Evolutionary conservation across 2,797 vertebrate species (phyloP), one percentile per base, ranked within the genome.

Genomic region (Dallia pectoralis): DNA sequence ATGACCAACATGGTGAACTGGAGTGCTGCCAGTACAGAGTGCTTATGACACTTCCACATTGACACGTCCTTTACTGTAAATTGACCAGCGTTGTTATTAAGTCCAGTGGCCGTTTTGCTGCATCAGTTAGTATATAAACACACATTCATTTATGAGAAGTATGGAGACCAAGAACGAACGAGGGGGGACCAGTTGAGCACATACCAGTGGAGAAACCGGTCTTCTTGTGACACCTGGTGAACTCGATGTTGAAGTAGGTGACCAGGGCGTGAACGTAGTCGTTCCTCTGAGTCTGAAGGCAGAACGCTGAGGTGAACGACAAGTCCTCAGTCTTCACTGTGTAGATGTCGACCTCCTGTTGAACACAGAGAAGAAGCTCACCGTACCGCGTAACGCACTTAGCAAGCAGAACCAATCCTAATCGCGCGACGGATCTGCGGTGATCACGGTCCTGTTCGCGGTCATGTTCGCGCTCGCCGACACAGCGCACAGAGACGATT

Each of bases 151-250:
- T 40, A 40, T 9, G 53, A 56, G 53, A 27, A 8, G 22, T 4
- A 25, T n/a, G 12, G 22, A 15, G 25, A 61, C 14, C 1, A 3
- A 19, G 49, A 51, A 19, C 1, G 59, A 30, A 14, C 5, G 16
- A 65, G 48, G 1, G 19, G 40, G 40, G 14, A 6, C 1, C 14
- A 12, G 16, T 4, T 16, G 19, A 4, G n/a, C 11, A 16, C 81
- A 79, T 87, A 98, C 98, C 98, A 85, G 97, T 99, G 76, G 97
- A 99, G 91, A 99, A 99, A 30, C 96, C 95, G 0, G 96, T 99
- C 85, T 98, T 99, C 82, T 99, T 99, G 88, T 99, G 98, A 94
- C 97, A 99, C 89, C 98, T 99, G 0, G 97, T 98, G 93, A 99
- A 99, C 89, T 99, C 98, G 0, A 99, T 96, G 89, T 96, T 97